A percentile compares a stretch with the other conserved stretches of the same genome.
These are phyloP conservation scores for Andrena bicolor DNA, from an alignment of 2,888 invertebrate genomes.

Conservation along the genomic window DNA sequence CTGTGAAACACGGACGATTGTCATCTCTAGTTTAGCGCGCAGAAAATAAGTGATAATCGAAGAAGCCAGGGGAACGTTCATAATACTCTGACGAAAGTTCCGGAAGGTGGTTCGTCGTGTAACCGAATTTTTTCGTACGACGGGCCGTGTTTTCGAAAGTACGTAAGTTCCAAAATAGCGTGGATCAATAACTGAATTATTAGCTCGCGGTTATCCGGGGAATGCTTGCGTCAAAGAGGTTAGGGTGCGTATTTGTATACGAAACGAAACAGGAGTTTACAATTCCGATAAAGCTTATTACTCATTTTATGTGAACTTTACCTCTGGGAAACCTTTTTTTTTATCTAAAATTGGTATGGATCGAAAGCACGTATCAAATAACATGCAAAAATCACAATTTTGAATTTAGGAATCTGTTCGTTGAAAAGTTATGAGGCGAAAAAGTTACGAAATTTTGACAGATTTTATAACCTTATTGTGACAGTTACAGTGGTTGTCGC, in stretches of 20 bases:
- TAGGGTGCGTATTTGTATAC: constrained; percentile 46
- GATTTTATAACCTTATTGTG: too few relatives aligned
- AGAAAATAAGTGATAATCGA: constrained; percentile 8
- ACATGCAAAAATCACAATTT: too few relatives aligned
- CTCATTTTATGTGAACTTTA: too few relatives aligned
- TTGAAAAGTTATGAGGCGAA: too few relatives aligned
- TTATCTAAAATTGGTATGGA: too few relatives aligned
- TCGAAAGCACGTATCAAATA: too few relatives aligned
- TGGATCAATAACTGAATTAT: constrained; percentile 9
- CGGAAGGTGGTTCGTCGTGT: constrained; percentile 53
- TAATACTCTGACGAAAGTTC: constrained; percentile 60
- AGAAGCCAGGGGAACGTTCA: constrained; percentile 12
- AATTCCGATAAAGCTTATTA: constrained; percentile 14
- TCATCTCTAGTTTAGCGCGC: background rate
- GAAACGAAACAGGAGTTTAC: background rate
- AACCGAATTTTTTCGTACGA: constrained; percentile 50
- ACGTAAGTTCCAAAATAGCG: constrained; percentile 52
- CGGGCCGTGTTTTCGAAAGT: constrained; percentile 28
- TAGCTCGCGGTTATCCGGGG: background rate
- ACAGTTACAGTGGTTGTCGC: too few relatives aligned
- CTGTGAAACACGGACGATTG: constrained; percentile 12
- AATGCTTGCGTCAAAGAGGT: constrained; percentile 34
- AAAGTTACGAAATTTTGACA: too few relatives aligned
- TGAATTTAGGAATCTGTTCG: too few relatives aligned
- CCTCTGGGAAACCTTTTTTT: too few relatives aligned